Conservation (phyloP, 2,888 invertebrate genomes). For the Lydus trimaculatus region DNA sequence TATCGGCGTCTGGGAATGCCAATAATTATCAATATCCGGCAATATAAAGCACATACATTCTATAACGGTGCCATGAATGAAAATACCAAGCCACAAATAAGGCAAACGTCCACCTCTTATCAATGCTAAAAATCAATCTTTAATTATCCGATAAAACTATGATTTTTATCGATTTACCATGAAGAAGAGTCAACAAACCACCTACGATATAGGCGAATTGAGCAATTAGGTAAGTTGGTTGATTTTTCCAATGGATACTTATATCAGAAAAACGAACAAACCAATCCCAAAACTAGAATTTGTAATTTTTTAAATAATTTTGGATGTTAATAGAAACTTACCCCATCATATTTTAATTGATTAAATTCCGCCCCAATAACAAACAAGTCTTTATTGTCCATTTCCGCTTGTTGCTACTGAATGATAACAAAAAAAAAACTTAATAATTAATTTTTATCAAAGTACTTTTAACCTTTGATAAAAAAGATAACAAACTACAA, state of each 20-base stretch:
- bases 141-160: background rate
- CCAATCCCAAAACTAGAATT: slow-evolving; percentile 68
- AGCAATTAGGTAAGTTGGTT: slow-evolving; percentile 72
- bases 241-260: slow-evolving; percentile 67
- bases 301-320: background rate
- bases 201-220: slow-evolving; percentile 70
- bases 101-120: slow-evolving; percentile 76
- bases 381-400: slow-evolving; percentile 48
- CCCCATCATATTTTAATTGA: slow-evolving; percentile 52
- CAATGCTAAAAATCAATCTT: slow-evolving; percentile 64
- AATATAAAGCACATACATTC: slow-evolving; percentile 75
- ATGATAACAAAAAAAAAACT: background rate
- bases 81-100: slow-evolving; percentile 75
- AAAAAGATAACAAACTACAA: background rate
- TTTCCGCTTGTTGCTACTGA: slow-evolving; percentile 17
- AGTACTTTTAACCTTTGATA: slow-evolving; percentile 10
- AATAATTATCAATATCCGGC: slow-evolving; percentile 82
- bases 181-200: slow-evolving; percentile 70
- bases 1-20: slow-evolving; percentile 81
- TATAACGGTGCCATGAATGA: slow-evolving; percentile 76
- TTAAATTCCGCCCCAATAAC: slow-evolving; percentile 50
- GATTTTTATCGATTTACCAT: slow-evolving; percentile 63
- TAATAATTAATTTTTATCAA: background rate
- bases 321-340: slow-evolving; percentile 37
- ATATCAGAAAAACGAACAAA: slow-evolving; percentile 66